Percentiles rank a stretch among this genome's conserved stretches.
phyloP scores from a whole-genome alignment of 1,140 invertebrate genomes.

The Solenopsis fugax region DNA sequence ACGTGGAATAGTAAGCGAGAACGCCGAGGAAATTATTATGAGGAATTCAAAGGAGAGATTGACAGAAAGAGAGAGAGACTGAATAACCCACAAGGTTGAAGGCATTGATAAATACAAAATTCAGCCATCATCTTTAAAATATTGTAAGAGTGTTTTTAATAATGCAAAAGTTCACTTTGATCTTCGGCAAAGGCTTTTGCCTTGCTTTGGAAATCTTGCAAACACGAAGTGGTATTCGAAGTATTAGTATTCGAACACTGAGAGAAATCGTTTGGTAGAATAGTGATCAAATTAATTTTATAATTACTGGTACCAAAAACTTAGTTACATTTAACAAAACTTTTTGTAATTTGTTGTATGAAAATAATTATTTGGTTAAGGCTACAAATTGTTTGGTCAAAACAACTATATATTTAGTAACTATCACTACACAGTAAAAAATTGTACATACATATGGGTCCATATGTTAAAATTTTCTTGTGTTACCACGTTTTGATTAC shows the following conservation, averaged over 20 bases:
- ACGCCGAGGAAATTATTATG: constrained; percentile 14
- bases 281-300: too few relatives aligned
- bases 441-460: too few relatives aligned
- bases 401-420: too few relatives aligned
- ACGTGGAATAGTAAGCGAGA: constrained; percentile 30
- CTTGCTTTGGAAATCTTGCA: neutral
- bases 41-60: neutral
- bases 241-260: neutral
- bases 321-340: too few relatives aligned
- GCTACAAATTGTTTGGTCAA: too few relatives aligned
- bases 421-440: too few relatives aligned
- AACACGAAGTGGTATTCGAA: neutral
- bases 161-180: neutral
- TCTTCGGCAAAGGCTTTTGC: neutral
- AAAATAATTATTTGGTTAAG: too few relatives aligned
- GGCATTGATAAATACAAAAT: constrained; percentile 2
- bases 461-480: too few relatives aligned
- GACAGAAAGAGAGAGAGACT: neutral
- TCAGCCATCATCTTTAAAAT: constrained; percentile 7
- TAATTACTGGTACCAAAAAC: too few relatives aligned
- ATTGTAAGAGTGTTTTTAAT: neutral
- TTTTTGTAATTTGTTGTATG: too few relatives aligned
- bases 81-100: constrained; percentile 1
- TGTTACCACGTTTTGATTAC: too few relatives aligned
- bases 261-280: too few relatives aligned